Percentiles rank a stretch among this genome's conserved stretches.
phyloP scores from a whole-genome alignment of 2,797 vertebrate genomes.

The Erethizon dorsatum region DNA sequence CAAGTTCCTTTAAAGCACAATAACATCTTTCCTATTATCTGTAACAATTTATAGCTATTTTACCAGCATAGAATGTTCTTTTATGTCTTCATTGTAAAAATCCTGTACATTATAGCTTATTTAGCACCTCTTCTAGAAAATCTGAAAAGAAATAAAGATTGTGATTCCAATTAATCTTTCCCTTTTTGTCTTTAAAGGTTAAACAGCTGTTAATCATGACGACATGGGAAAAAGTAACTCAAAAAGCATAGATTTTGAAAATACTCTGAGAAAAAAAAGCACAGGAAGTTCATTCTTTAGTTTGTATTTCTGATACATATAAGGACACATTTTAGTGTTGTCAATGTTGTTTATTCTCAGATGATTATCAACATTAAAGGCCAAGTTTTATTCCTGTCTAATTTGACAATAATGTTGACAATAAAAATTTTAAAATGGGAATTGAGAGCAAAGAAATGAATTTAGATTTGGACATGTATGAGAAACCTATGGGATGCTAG shows the following conservation, averaged over 20 bases:
- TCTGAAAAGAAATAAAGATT: background rate
- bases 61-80: slow-evolving; percentile 1
- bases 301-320: background rate
- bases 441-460: slow-evolving; percentile 12
- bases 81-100: slow-evolving; percentile 44
- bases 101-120: background rate
- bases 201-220: slow-evolving; percentile 29
- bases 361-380: background rate
- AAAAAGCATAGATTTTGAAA: background rate
- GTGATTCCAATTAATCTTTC: background rate
- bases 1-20: slow-evolving; percentile 29
- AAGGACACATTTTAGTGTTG: background rate
- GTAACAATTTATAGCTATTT: slow-evolving; percentile 21
- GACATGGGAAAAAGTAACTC: slow-evolving; percentile 12
- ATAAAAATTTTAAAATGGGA: slow-evolving; percentile 35
- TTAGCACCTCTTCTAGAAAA: background rate
- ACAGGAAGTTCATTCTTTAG: slow-evolving; percentile 18
- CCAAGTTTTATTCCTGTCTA: slow-evolving; percentile 19
- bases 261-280: background rate
- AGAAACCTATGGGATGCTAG: background rate
- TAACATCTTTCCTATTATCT: background rate
- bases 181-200: slow-evolving; percentile 52
- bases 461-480: slow-evolving; percentile 10
- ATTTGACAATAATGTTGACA: slow-evolving; percentile 24
- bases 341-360: slow-evolving; percentile 39